Evolutionary conservation across 2,797 vertebrate species (phyloP), one percentile per base, ranked within the genome.

Genomic region (Steatocranus sp.): DNA sequence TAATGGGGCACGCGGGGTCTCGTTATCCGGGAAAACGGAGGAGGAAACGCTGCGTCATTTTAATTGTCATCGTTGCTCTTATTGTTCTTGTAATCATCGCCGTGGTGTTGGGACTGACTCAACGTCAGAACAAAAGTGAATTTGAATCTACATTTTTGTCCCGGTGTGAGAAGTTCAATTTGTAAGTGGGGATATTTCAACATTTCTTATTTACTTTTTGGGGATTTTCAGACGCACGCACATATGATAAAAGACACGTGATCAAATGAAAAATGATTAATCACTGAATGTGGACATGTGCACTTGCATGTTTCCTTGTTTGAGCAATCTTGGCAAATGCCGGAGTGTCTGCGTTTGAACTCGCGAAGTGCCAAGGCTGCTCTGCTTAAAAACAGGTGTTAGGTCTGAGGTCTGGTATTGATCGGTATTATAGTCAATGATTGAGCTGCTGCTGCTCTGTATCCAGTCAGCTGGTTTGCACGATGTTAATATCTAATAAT

Each of bases 141-240:
- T 23, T 93, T 1, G 7, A 87, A 27, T 0, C 8, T 1, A 83
- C 46, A 0, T 88, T 95, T 6, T 61, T 81, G 0, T 2, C 8
- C 0, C 87, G 77, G 81, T 95, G 94, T 66, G 5, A 92, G 36
- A 3, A 4, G 8, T 89, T 89, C 61, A 8, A 79, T 8, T 51
- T 66, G 87, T 92, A 70, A 89, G 89, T 27, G 3, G 2, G 18
- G 49, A 0, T 3, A 12, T 14, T 77, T 46, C 32, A 43, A 68
- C 12, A 56, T 17, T 54, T 54, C 4, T 0, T 25, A 14, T 53
- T 53, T 51, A 12, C 0, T 51, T 0, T 50, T 23, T 51, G 4
- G 0, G 50, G 0, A 23, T 51, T 51, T 51, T 51, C 50, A 4
- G 50, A 51, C 11, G 20, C 11, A 51, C 50, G 11, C 50, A 14